Evolutionary conservation across 2,888 invertebrate genomes (phyloP), one percentile per base, ranked within the genome.

Genomic region (Morpho deidamia): DNA sequence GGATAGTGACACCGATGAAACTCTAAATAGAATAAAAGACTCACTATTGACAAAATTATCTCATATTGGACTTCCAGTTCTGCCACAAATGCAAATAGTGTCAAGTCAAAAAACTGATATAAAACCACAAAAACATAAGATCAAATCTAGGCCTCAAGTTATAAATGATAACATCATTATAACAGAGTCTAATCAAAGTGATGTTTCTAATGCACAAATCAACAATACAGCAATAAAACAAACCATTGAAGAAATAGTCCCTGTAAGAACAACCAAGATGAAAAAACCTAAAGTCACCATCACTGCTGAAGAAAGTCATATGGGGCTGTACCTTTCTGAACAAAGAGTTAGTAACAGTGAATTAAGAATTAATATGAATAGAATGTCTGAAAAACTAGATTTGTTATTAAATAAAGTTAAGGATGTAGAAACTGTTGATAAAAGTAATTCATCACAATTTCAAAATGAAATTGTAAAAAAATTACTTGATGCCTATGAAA

Each of bases 1-100:
- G 59, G 81, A 71, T 66, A 83, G 80, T 77, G 83, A 85, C 56
- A 86, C 82, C 56, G 86, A 86, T 61, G 80, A 78, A 43, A 73
- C 76, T 45, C 51, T 74, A 32, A 79, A 78, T 46, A 78, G 57
- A 63, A 83, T 78, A n/a, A 88, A 83, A 66, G 71, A 74, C 54
- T 79, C 83, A 2, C 78, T 87, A 59, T 60, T 88, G 45, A 82
- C 74, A 64, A 73, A 88, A 68, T 88, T 88, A 83, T 84, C 88
- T 43, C 79, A 62, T 56, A 81, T 88, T 81, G 87, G 88, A 5
- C 86, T 86, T 35, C 83, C 88, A 55, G 82, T 88, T 34, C 67
- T 88, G 51, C 88, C 87, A 40, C 57, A 71, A 44, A 66, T 67
- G 62, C 56, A 65, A 38, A 39, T 65, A 39, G 45, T 64, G 55